Conservation (phyloP, 1,140 invertebrate species). For the Drosophila baimaii region DNA sequence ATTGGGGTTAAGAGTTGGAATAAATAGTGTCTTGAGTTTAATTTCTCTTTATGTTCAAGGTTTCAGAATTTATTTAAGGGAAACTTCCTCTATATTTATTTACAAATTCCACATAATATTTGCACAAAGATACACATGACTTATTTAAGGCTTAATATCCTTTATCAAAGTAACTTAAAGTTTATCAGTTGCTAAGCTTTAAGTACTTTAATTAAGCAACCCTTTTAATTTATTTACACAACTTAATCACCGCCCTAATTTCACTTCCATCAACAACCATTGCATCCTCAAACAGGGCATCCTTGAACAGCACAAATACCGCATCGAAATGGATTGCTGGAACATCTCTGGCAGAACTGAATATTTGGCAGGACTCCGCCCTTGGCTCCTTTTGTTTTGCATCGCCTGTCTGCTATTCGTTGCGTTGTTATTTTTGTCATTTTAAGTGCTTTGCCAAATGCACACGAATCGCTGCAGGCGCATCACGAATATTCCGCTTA, state of each 20-base stretch:
- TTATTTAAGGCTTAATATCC: neutral
- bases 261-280: slow-evolving; percentile 12
- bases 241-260: slow-evolving; percentile 5
- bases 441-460: slow-evolving; percentile 70
- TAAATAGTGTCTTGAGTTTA: neutral
- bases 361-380: slow-evolving; percentile 29
- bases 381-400: slow-evolving; percentile 38
- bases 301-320: slow-evolving; percentile 1
- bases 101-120: neutral
- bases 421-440: slow-evolving; percentile 69
- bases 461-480: slow-evolving; percentile 64
- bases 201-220: neutral
- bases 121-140: neutral
- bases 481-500: slow-evolving; percentile 33
- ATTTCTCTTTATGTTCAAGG: too few relatives aligned
- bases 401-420: slow-evolving; percentile 35
- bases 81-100: neutral
- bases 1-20: neutral
- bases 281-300: slow-evolving; percentile 4
- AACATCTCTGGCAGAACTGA: slow-evolving; percentile 27
- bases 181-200: neutral
- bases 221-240: neutral
- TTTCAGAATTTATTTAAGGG: neutral
- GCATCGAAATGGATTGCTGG: slow-evolving; percentile 27
- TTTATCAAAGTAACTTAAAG: neutral